Conservation (phyloP, 2,888 invertebrate genomes). For the Uropetala carovei region DNA sequence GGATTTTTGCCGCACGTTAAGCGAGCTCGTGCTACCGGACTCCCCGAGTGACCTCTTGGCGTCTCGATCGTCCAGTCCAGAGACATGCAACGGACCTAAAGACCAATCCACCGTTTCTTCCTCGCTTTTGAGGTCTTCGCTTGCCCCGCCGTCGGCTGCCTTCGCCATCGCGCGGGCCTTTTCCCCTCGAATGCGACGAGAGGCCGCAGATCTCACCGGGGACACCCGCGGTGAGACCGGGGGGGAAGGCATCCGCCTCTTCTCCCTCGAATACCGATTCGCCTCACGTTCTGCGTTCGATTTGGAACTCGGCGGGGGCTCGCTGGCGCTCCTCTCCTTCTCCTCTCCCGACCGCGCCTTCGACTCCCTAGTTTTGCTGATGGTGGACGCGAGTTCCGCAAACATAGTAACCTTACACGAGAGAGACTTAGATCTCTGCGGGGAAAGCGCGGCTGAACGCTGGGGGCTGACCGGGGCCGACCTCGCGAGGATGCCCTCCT, state of each 20-base stretch:
- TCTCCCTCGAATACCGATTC: constrained; percentile 66
- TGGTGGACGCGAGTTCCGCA: constrained; percentile 4
- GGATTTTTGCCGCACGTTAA: constrained; percentile 30
- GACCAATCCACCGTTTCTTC: neutral
- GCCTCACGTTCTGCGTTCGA: neutral
- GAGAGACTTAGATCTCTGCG: constrained; percentile 76
- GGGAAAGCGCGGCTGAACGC: constrained; percentile 72
- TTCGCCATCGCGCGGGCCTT: constrained; percentile 36
- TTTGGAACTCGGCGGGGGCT: constrained; percentile 77
- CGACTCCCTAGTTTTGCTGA: neutral
- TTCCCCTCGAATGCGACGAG: constrained; percentile 11
- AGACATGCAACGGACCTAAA: neutral
- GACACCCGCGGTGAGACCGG: constrained; percentile 13
- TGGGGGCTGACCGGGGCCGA: constrained; percentile 70
- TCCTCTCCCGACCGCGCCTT: constrained; percentile 49
- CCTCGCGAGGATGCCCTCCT: constrained; percentile 44
- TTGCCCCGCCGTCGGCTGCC: constrained; percentile 25
- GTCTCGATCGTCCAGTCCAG: neutral
- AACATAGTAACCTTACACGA: constrained; percentile 69
- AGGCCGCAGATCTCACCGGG: neutral
- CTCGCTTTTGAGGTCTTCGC: neutral
- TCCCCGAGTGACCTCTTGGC: neutral
- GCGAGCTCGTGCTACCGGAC: neutral
- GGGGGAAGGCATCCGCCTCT: constrained; percentile 64
- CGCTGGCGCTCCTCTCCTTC: constrained; percentile 80